These are phyloP conservation scores for Sinosuthora webbiana DNA, from an alignment of 2,113 vertebrate species.

Conservation along the genomic window DNA sequence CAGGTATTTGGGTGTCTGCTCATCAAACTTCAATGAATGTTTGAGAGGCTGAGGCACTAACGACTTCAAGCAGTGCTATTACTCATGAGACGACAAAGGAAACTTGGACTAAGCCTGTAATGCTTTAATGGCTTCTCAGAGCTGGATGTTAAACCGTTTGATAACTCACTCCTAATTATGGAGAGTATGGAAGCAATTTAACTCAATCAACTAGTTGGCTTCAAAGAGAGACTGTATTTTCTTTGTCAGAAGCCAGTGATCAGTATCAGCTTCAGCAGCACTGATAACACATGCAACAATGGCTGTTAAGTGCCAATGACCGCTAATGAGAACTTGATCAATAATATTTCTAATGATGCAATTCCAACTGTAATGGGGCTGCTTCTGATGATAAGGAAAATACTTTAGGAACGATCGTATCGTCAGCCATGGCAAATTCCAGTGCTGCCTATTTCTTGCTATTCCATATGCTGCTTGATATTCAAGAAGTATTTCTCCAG, in stretches of 20 bases:
- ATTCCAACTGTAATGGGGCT: background rate
- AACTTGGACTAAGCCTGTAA: background rate
- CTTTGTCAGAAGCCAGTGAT: conserved; percentile 11
- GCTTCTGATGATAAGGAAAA: background rate
- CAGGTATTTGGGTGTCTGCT: background rate
- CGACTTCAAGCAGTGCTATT: background rate
- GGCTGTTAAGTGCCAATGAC: conserved; percentile 8
- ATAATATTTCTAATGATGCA: conserved; percentile 18
- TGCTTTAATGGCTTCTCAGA: conserved; percentile 14
- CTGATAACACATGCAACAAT: background rate
- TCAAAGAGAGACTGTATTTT: background rate
- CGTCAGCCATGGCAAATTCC: background rate
- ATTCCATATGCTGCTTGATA: background rate
- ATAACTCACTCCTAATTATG: background rate
- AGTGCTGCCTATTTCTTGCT: background rate
- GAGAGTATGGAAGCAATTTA: conserved; percentile 2
- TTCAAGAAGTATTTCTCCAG: background rate
- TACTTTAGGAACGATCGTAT: background rate
- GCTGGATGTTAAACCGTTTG: background rate
- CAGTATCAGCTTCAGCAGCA: background rate
- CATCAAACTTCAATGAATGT: background rate
- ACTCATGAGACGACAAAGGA: conserved; percentile 18
- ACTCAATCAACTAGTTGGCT: background rate
- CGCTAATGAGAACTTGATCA: conserved; percentile 44
- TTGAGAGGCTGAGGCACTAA: conserved; percentile 15